These are phyloP conservation scores for Ganaspis sp. DNA, from an alignment of 1,140 invertebrate genomes.

Conservation along the genomic window DNA sequence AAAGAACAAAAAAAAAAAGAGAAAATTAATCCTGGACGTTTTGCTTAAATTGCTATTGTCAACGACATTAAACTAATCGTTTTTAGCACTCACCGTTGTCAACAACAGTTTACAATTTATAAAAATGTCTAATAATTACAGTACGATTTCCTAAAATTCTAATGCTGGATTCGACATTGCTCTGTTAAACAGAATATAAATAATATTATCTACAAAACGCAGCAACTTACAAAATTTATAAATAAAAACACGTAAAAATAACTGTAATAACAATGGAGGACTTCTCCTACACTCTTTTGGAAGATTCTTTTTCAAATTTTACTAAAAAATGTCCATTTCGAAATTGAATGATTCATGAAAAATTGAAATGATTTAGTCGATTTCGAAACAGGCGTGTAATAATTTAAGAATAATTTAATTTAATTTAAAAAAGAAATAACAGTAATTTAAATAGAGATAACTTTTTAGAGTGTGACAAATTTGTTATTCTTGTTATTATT, in stretches of 20 bases:
- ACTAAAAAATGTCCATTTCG: background rate
- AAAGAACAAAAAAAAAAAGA: slow-evolving; percentile 3
- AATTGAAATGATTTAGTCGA: background rate
- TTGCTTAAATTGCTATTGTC: background rate
- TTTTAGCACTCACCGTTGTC: background rate
- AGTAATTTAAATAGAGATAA: background rate
- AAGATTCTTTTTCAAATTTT: background rate
- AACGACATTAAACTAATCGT: background rate
- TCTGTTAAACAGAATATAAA: slow-evolving; percentile 40
- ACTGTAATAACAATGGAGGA: slow-evolving; percentile 7
- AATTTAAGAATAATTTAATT: background rate
- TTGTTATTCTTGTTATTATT: background rate
- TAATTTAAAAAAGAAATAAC: background rate
- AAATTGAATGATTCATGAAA: background rate
- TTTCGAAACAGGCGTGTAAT: too few species aligned
- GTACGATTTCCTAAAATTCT: slow-evolving; percentile 12
- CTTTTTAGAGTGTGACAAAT: background rate
- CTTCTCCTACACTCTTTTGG: background rate
- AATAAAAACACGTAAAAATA: slow-evolving; percentile 36
- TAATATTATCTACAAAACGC: slow-evolving; percentile 38
- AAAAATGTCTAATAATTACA: slow-evolving; percentile 33
- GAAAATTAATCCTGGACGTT: background rate
- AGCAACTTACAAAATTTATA: slow-evolving; percentile 37
- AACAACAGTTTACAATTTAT: slow-evolving; percentile 4
- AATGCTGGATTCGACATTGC: slow-evolving; percentile 19